Evolutionary conservation across 2,113 vertebrate species (phyloP).

Genomic region (Panthera leo): DNA sequence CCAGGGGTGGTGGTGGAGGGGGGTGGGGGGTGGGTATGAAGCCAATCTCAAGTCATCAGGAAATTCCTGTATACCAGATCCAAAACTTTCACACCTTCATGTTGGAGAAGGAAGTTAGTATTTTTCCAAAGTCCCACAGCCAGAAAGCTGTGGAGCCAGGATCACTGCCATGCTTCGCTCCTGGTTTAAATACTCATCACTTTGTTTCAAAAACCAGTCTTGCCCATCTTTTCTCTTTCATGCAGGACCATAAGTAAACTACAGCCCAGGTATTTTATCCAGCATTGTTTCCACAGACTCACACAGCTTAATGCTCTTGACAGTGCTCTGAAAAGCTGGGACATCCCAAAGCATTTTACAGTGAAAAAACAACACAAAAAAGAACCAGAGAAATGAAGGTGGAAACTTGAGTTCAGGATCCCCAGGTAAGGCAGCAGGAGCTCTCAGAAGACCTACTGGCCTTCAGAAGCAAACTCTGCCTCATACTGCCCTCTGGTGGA

Average conservation of each 20-base stretch:
- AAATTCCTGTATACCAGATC: background rate
- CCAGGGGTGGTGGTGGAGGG: too few species aligned
- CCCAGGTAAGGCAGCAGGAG: background rate
- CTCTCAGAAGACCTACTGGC: fast-evolving
- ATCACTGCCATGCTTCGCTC: background rate
- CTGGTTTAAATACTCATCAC: background rate
- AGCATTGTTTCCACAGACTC: background rate
- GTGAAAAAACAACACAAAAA: background rate
- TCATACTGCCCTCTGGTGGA: conserved; percentile 60
- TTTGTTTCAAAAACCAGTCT: background rate
- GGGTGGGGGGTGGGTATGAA: fast-evolving
- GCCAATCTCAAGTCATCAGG: background rate
- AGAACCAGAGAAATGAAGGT: background rate
- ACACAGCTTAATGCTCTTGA: background rate
- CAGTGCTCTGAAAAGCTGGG: background rate
- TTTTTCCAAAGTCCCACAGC: background rate
- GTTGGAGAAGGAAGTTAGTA: background rate
- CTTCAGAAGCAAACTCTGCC: conserved; percentile 2
- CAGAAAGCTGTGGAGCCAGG: background rate
- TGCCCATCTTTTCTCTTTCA: background rate
- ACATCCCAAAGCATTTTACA: background rate
- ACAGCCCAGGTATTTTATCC: background rate
- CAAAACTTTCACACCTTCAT: background rate
- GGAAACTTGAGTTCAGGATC: fast-evolving
- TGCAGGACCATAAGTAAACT: background rate